A percentile compares a stretch with the other conserved stretches of the same genome.
phyloP scores from a whole-genome alignment of 2,113 vertebrate species.

The Galeopterus variegatus region DNA sequence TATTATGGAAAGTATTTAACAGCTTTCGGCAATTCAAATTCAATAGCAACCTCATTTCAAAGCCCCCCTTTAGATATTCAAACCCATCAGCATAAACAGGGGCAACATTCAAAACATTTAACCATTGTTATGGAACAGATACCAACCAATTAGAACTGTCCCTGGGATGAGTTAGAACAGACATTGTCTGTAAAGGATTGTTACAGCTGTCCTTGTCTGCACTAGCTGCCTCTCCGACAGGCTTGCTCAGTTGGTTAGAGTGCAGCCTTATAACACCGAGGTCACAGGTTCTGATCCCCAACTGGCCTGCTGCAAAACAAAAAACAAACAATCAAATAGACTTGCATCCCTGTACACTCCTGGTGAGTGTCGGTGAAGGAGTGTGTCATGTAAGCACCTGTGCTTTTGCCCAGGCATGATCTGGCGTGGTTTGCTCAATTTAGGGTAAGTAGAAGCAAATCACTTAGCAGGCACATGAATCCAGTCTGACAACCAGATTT shows the following conservation, averaged over 20 bases:
- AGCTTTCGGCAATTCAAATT: background rate
- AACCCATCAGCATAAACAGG: background rate
- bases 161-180: background rate
- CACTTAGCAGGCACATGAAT: background rate
- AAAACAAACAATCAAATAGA: background rate
- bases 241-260: no score
- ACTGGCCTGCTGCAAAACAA: no score
- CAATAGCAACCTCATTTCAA: background rate
- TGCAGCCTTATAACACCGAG: no score
- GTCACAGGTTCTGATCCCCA: no score
- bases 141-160: background rate
- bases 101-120: background rate
- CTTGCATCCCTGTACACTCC: background rate
- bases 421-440: background rate
- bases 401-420: background rate
- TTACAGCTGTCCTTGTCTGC: background rate
- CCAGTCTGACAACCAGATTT: background rate
- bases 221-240: background rate
- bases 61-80: conserved; percentile 6
- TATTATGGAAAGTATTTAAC: background rate
- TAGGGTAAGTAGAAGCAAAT: background rate
- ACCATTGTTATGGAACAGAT: background rate
- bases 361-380: background rate
- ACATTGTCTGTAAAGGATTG: background rate
- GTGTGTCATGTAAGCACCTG: background rate